A percentile compares a stretch with the other conserved stretches of the same genome.
These are phyloP conservation scores for Mesopsocus fuscifrons DNA, from an alignment of 2,888 invertebrate species.

Conservation along the genomic window DNA sequence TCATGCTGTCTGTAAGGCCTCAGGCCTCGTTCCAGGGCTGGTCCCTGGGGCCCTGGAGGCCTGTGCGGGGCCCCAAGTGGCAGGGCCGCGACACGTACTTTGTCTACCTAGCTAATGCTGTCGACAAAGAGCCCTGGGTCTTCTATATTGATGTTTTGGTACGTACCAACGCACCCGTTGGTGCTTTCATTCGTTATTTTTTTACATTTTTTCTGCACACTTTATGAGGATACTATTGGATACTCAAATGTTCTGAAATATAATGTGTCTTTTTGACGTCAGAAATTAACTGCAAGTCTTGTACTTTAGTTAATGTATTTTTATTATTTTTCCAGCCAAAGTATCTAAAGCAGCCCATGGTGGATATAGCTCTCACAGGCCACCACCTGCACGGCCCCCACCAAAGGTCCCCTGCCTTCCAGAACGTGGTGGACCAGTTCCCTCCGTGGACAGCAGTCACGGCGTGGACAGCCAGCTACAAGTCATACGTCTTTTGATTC, in stretches of 20 bases:
- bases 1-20: slow-evolving; percentile 38
- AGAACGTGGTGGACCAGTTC: slow-evolving; percentile 34
- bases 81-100: slow-evolving; percentile 42
- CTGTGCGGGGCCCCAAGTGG: slow-evolving; percentile 34
- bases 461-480: slow-evolving; percentile 50
- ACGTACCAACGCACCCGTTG: no score
- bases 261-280: no score
- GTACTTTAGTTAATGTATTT: no score
- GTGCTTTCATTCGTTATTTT: no score
- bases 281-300: no score
- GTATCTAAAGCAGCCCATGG: slow-evolving; percentile 25
- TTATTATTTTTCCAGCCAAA: no score
- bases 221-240: no score
- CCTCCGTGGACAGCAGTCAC: slow-evolving; percentile 44
- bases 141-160: slow-evolving; percentile 42
- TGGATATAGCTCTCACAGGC: slow-evolving; percentile 38
- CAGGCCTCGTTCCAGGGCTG: slow-evolving; percentile 34
- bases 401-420: slow-evolving; percentile 31
- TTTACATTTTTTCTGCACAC: no score
- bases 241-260: no score
- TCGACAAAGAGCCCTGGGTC: slow-evolving; percentile 33
- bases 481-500: slow-evolving; percentile 37
- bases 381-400: slow-evolving; percentile 37
- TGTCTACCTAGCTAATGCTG: slow-evolving; percentile 44
- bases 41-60: slow-evolving; percentile 34